Conservation (phyloP, 2,888 invertebrate genomes). For the Terebella lapidaria region DNA sequence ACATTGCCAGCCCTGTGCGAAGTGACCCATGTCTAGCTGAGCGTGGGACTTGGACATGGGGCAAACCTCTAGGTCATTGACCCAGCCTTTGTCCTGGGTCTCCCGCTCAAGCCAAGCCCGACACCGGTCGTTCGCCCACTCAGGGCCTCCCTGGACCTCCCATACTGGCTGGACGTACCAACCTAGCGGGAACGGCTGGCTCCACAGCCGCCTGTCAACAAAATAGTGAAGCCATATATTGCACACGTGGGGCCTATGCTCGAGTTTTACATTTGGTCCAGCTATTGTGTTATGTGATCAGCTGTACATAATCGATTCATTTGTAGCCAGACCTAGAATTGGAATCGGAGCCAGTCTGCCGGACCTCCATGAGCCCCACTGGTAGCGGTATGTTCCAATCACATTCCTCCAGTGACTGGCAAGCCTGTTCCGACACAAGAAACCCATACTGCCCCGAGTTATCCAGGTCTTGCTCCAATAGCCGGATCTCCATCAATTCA, state of each 20-base stretch:
- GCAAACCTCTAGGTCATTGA: constrained; percentile 6
- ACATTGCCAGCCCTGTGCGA: constrained; percentile 6
- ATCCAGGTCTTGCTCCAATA: not conserved
- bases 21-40: constrained; percentile 3
- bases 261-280: too few species aligned
- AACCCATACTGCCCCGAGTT: not conserved
- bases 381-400: not conserved
- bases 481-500: not conserved
- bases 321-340: too few species aligned
- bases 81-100: not conserved
- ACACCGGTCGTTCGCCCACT: constrained; percentile 1
- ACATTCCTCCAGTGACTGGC: not conserved
- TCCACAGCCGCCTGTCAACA: not conserved
- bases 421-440: not conserved
- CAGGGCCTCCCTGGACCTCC: not conserved
- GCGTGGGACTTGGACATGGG: constrained; percentile 9
- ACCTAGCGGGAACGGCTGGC: constrained; percentile 2
- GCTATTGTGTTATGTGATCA: too few species aligned
- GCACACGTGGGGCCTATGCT: too few species aligned
- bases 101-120: not conserved
- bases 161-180: not conserved
- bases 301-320: too few species aligned
- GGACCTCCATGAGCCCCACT: not conserved
- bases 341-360: too few species aligned
- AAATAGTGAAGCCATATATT: too few species aligned